Evolutionary conservation across 2,113 vertebrate genomes (phyloP), one percentile per base, ranked within the genome.

Genomic region (Zingel zingel): DNA sequence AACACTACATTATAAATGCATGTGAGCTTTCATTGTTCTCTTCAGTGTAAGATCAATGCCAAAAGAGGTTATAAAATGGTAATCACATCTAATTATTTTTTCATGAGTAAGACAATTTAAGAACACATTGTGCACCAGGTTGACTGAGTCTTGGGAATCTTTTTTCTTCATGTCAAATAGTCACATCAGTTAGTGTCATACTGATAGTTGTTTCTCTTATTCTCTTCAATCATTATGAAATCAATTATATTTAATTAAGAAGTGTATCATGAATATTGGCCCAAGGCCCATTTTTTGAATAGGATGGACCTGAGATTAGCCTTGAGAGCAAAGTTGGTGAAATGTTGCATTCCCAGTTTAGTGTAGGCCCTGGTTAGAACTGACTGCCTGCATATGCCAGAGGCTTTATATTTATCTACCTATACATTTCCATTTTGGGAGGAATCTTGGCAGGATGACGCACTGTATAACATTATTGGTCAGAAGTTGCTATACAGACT

Each of bases 1-100:
- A 82, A 67, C 56, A 39, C 77, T 68, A 85, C 77, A 88, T 92
- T 86, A 87, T 65, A 75, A 75, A 89, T 88, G 68, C 82, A 91
- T 88, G 74, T 36, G 47, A 82, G 79, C 76, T 69, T 82, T 84
- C 78, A 65, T 74, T 87, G 65, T 81, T 36, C 80, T 85, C 84
- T 76, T 58, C 82, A 81, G 67, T 82, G 74, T 58, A 64, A 86
- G 81, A 86, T 83, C 91, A 82, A 84, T 88, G 90, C 86, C 83
- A 87, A 88, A 88, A 84, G 89, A 85, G 74, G 83, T 87, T 89
- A 87, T 91, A 88, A 91, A 91, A 93, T 79, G 82, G 79, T 91
- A 92, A 93, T 91, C 82, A 74, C 71, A 68, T 88, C 83, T 94
- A 82, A 82, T 91, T 83, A 74, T 77, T 79, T 67, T 90, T 90